These are phyloP conservation scores for Cheracebus regulus DNA, from an alignment of 2,797 vertebrate species.

Conservation along the genomic window DNA sequence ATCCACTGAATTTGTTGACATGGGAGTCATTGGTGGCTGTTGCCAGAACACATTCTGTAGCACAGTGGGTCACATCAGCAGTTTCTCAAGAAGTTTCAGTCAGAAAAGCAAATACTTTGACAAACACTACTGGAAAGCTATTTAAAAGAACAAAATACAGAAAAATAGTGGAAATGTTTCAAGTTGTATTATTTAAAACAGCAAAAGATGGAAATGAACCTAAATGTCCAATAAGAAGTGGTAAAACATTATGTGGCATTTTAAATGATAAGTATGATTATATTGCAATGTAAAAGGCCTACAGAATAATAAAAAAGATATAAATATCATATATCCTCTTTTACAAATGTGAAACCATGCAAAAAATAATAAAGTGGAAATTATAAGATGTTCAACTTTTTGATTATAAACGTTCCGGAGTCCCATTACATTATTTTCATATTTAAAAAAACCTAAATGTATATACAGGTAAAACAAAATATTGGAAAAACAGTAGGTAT, in stretches of 20 bases:
- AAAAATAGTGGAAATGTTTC: neutral
- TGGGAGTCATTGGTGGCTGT: neutral
- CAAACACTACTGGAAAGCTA: neutral
- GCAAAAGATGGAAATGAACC: neutral
- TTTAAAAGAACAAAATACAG: neutral
- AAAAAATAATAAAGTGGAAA: neutral
- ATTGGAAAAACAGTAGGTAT: neutral
- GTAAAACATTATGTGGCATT: neutral
- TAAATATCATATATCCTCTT: neutral
- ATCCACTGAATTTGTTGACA: neutral
- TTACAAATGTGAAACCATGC: neutral
- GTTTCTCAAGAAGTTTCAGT: neutral
- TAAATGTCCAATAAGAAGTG: neutral
- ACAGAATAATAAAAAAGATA: neutral
- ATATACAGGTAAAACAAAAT: neutral
- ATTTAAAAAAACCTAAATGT: neutral
- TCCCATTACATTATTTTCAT: neutral
- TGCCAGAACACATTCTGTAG: neutral
- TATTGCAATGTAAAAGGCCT: neutral
- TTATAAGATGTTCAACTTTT: neutral
- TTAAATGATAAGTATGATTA: slow-evolving; percentile 19
- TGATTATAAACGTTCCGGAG: neutral
- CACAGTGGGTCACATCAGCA: neutral
- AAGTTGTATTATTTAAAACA: neutral
- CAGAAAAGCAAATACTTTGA: neutral